Conservation (phyloP, 2,113 vertebrate genomes). For the Lanius collurio region DNA sequence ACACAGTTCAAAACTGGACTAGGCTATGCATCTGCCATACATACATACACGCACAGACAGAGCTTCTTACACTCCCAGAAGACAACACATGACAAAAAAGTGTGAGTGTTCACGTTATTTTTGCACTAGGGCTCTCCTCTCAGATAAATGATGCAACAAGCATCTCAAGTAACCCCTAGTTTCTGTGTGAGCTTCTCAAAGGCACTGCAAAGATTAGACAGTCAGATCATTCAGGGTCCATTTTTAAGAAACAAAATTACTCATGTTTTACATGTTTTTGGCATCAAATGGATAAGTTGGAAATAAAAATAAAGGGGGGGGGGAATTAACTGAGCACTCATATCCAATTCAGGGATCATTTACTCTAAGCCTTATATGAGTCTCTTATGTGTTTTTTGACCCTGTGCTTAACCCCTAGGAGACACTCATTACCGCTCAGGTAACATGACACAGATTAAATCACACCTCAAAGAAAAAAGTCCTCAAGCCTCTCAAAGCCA, state of each 20-base stretch:
- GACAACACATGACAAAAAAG: background rate
- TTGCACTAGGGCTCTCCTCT: background rate
- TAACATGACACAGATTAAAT: background rate
- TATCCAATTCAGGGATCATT: background rate
- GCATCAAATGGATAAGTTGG: background rate
- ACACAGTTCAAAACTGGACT: background rate
- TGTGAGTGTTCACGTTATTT: background rate
- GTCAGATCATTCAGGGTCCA: background rate
- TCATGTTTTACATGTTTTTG: background rate
- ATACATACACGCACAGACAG: background rate
- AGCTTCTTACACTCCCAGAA: background rate
- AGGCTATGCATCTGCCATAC: background rate
- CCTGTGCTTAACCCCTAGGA: background rate
- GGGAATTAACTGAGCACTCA: background rate
- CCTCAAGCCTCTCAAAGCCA: background rate
- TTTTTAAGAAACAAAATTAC: background rate
- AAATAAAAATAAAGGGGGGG: background rate
- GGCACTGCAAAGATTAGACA: background rate
- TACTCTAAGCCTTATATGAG: background rate
- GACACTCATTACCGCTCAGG: background rate
- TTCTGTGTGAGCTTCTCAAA: background rate
- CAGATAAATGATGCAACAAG: background rate
- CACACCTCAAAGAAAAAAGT: background rate
- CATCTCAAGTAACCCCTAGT: background rate
- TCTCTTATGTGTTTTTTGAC: background rate